phyloP scores from a whole-genome alignment of 2,888 invertebrate species.

The Drosophila maculinotata region DNA sequence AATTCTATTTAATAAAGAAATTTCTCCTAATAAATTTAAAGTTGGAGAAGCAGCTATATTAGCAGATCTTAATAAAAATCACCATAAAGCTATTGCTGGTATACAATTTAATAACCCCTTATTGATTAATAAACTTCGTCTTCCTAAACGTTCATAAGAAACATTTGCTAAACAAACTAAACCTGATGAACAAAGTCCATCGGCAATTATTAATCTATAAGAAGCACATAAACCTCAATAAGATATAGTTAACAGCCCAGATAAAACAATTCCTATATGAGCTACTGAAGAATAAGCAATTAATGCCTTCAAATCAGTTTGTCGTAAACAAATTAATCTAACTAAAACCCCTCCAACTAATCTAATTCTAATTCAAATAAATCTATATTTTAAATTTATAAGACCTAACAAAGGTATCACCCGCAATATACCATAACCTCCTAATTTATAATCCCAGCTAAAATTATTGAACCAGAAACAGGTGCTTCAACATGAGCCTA shows the following conservation, averaged over 20 bases:
- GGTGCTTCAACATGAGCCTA: conserved; percentile 92
- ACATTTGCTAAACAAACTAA: conserved; percentile 89
- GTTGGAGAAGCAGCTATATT: conserved; percentile 90
- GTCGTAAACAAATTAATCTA: conserved; percentile 88
- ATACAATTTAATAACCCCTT: conserved; percentile 88
- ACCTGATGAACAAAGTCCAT: conserved; percentile 89
- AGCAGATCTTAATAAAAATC: conserved; percentile 88
- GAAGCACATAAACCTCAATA: conserved; percentile 86
- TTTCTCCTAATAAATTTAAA: conserved; percentile 89
- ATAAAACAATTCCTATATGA: conserved; percentile 89
- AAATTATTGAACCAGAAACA: conserved; percentile 90
- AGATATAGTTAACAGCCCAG: conserved; percentile 87
- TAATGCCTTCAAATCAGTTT: conserved; percentile 89
- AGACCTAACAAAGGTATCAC: conserved; percentile 86
- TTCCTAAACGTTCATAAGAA: conserved; percentile 87
- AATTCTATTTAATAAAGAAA: conserved; percentile 88
- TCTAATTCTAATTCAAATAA: conserved; percentile 86
- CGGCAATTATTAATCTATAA: conserved; percentile 88
- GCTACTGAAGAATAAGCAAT: conserved; percentile 87
- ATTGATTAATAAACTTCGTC: conserved; percentile 88
- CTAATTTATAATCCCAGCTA: conserved; percentile 90
- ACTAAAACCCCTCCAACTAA: conserved; percentile 87
- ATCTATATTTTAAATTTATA: conserved; percentile 67
- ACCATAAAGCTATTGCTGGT: conserved; percentile 87
- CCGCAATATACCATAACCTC: conserved; percentile 89